Percentiles rank a stretch among this genome's conserved stretches.
These are phyloP conservation scores for Chrysogorgia sp. DNA, from an alignment of 92 coral and sea anemone genomes.

Conservation along the genomic window DNA sequence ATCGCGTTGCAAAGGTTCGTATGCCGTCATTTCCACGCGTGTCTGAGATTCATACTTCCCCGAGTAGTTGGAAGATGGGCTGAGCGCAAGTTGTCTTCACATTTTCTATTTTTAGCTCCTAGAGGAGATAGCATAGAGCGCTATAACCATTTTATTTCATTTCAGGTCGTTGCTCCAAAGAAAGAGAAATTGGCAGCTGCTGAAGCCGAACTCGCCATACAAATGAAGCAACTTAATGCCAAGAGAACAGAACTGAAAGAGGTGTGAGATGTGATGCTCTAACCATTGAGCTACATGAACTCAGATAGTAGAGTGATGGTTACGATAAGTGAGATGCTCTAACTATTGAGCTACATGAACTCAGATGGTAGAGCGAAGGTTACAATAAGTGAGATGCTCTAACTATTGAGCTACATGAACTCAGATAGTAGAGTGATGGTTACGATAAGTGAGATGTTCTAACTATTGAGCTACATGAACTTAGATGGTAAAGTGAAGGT, in stretches of 20 bases:
- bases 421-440: too few species aligned
- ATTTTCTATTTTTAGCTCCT: not conserved
- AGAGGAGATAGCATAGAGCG: too few species aligned
- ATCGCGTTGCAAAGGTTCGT: conserved; percentile 94
- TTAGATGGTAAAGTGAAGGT: too few species aligned
- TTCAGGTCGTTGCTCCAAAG: conserved; percentile 99
- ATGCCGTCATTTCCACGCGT: not conserved
- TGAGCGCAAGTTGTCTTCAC: not conserved
- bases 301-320: too few species aligned
- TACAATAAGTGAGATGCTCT: too few species aligned
- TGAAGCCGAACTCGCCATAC: conserved; percentile 93
- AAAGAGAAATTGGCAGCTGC: conserved; percentile 92
- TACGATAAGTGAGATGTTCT: too few species aligned
- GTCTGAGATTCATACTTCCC: not conserved
- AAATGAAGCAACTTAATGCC: conserved; percentile 92
- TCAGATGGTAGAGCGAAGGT: too few species aligned
- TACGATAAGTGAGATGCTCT: too few species aligned
- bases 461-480: too few species aligned
- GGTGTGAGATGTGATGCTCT: conserved; percentile 43
- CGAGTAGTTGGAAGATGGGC: not conserved
- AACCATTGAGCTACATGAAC: too few species aligned
- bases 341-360: too few species aligned
- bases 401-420: too few species aligned
- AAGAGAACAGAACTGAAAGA: conserved; percentile 95
- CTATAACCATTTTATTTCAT: not conserved